phyloP scores from a whole-genome alignment of 2,888 invertebrate genomes.

The Parnassius apollo region DNA sequence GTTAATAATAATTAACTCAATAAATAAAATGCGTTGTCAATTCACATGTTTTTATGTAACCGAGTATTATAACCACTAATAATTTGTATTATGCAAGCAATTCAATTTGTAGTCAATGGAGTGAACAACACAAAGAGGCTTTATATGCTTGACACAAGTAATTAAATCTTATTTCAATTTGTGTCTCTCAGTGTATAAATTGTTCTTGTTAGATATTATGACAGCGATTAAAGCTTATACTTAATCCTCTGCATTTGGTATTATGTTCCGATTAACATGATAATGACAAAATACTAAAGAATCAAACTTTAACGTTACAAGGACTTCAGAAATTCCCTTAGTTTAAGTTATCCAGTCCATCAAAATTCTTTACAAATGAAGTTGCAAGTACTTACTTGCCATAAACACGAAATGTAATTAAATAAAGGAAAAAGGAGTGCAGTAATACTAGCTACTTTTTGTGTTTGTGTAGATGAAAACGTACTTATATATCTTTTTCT shows the following conservation, averaged over 20 bases:
- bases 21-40: neutral
- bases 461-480: no score
- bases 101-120: slow-evolving; percentile 9
- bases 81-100: neutral
- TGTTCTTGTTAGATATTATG: slow-evolving; percentile 1
- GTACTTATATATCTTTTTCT: no score
- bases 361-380: no score
- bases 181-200: slow-evolving; percentile 1
- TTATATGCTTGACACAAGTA: slow-evolving; percentile 10
- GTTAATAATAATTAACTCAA: no score
- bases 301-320: no score
- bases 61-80: neutral
- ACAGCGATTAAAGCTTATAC: neutral
- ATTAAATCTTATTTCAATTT: slow-evolving; percentile 14
- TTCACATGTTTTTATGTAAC: neutral
- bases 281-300: neutral
- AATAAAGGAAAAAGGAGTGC: no score
- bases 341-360: no score
- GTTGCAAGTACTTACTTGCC: no score
- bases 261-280: neutral
- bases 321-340: no score
- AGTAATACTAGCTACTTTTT: no score
- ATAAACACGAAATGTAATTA: no score
- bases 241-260: neutral
- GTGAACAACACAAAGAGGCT: slow-evolving; percentile 13